These are phyloP conservation scores for Sebastes minor DNA, from an alignment of 2,797 vertebrate genomes.

Conservation along the genomic window DNA sequence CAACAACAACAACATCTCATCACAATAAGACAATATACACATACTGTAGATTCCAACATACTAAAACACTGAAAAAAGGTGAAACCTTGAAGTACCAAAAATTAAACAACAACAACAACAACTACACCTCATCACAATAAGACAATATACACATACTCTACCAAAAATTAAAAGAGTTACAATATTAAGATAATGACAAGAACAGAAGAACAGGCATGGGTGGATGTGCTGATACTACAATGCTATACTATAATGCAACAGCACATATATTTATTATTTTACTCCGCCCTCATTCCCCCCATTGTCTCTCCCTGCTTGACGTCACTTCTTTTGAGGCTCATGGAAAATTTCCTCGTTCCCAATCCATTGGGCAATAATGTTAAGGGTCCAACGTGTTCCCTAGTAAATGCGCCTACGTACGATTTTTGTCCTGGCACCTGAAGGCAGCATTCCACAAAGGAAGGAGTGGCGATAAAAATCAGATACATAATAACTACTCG, in stretches of 20 bases:
- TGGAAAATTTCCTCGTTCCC: conserved; percentile 18
- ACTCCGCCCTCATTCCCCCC: background rate
- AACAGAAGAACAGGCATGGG: too few species aligned
- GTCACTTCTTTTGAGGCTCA: conserved; percentile 15
- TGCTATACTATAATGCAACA: background rate
- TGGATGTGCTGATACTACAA: too few species aligned
- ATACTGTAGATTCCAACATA: too few species aligned
- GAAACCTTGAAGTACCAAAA: too few species aligned
- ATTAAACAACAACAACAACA: too few species aligned
- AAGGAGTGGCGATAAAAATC: background rate
- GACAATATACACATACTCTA: too few species aligned
- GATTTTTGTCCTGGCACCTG: background rate
- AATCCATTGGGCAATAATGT: background rate
- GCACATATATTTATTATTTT: background rate
- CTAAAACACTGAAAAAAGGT: too few species aligned
- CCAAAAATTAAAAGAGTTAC: too few species aligned
- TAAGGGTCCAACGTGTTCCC: background rate
- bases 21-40: too few species aligned
- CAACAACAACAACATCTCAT: too few species aligned
- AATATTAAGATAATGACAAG: too few species aligned
- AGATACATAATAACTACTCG: background rate
- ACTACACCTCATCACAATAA: too few species aligned
- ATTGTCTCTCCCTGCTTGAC: background rate
- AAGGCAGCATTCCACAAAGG: conserved; percentile 23
- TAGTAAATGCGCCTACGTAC: background rate